Conservation (phyloP, 2,888 invertebrate genomes). For the Pristionchus maxplancki region DNA sequence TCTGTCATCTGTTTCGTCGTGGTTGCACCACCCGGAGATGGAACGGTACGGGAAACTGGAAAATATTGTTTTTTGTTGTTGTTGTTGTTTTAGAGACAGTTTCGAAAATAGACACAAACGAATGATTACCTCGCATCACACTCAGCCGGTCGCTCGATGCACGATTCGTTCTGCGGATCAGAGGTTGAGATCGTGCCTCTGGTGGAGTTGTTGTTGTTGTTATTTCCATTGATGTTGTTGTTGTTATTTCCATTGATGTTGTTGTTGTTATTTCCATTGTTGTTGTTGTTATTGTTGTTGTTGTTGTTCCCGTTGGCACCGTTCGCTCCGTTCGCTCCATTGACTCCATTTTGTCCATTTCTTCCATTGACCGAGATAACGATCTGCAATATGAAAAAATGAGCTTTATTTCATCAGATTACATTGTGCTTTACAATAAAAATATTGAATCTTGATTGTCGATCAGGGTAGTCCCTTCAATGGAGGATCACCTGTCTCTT, state of each 20-base stretch:
- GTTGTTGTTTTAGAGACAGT: not conserved
- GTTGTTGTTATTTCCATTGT: too few species aligned
- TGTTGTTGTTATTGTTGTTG: not conserved
- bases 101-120: too few species aligned
- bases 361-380: not conserved
- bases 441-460: not conserved
- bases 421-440: too few species aligned
- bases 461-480: too few species aligned
- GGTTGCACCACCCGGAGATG: constrained; percentile 89
- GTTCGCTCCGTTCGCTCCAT: not conserved
- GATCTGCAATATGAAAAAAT: constrained; percentile 50
- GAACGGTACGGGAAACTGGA: constrained; percentile 57
- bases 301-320: not conserved
- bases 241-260: not conserved
- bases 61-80: not conserved
- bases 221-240: not conserved
- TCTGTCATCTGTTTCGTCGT: constrained; percentile 81
- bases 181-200: not conserved
- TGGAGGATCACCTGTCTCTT: not conserved
- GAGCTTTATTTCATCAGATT: not conserved
- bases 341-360: not conserved
- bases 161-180: not conserved
- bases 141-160: not conserved
- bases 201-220: not conserved
- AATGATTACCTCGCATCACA: constrained; percentile 4